These are phyloP conservation scores for Callocephalon fimbriatum DNA, from an alignment of 2,113 vertebrate genomes.

Conservation along the genomic window DNA sequence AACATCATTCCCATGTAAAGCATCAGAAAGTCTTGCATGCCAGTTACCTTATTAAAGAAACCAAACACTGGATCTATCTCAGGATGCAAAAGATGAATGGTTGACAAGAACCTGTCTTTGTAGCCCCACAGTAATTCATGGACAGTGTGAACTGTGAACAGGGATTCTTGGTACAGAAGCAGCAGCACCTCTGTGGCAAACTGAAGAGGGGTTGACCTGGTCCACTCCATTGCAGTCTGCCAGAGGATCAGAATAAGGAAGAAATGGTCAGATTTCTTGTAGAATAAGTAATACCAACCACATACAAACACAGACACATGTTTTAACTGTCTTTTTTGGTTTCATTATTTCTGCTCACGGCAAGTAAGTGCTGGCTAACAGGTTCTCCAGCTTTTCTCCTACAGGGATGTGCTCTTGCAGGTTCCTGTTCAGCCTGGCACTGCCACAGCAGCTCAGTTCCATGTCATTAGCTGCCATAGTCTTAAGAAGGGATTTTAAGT, in stretches of 20 bases:
- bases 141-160: constrained; percentile 83
- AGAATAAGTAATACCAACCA: background rate
- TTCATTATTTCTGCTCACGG: rapidly evolving
- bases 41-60: constrained; percentile 89
- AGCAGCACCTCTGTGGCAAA: constrained; percentile 66
- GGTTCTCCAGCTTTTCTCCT: background rate
- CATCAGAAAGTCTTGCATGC: rapidly evolving
- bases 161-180: constrained; percentile 65
- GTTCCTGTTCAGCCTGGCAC: background rate
- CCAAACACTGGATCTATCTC: constrained; percentile 84
- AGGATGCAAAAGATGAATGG: constrained; percentile 23
- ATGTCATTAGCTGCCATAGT: background rate
- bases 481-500: background rate
- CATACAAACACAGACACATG: background rate
- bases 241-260: background rate
- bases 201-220: constrained; percentile 17
- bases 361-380: background rate
- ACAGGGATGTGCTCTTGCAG: background rate
- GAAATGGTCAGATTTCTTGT: background rate
- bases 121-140: constrained; percentile 93
- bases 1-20: background rate
- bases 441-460: background rate
- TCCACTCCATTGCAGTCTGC: constrained; percentile 86
- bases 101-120: constrained; percentile 82
- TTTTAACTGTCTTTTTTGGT: background rate